phyloP scores from a whole-genome alignment of 2,888 invertebrate species.

The Pandemis cinnamomeana region DNA sequence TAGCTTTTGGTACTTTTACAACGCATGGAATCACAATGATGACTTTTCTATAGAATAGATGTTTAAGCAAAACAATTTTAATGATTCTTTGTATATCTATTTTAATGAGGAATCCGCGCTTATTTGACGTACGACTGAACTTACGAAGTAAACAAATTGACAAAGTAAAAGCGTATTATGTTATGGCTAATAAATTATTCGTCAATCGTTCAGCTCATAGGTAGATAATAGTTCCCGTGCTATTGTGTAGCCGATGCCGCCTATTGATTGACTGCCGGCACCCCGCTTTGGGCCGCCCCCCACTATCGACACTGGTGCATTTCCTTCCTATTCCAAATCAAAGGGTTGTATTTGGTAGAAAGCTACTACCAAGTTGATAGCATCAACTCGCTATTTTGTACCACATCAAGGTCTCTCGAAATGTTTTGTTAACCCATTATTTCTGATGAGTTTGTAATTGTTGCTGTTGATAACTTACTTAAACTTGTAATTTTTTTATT shows the following conservation, averaged over 20 bases:
- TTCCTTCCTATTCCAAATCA: conserved; percentile 57
- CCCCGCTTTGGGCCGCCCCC: conserved; percentile 49
- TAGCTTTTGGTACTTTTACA: too few relatives aligned
- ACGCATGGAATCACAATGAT: too few relatives aligned
- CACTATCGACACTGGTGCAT: conserved; percentile 57
- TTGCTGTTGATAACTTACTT: not conserved
- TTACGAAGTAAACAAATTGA: conserved; percentile 49
- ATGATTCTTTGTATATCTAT: conserved; percentile 8
- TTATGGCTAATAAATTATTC: conserved; percentile 34
- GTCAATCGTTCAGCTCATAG: conserved; percentile 31
- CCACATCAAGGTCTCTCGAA: not conserved
- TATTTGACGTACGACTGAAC: not conserved
- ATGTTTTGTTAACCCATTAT: not conserved
- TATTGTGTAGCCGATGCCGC: conserved; percentile 59
- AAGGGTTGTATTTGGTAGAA: conserved; percentile 5
- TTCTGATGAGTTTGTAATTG: not conserved
- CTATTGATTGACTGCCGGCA: conserved; percentile 71
- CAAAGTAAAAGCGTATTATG: conserved; percentile 52
- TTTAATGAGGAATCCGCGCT: not conserved
- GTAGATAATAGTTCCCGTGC: conserved; percentile 37
- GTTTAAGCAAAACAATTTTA: not conserved
- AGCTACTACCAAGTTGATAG: conserved; percentile 1
- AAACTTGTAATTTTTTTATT: too few relatives aligned
- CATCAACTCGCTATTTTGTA: conserved; percentile 8
- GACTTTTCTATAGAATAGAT: too few relatives aligned